Evolutionary conservation across 2,113 vertebrate genomes (phyloP), one percentile per base, ranked within the genome.

Genomic region (Rhadina sibilatrix): DNA sequence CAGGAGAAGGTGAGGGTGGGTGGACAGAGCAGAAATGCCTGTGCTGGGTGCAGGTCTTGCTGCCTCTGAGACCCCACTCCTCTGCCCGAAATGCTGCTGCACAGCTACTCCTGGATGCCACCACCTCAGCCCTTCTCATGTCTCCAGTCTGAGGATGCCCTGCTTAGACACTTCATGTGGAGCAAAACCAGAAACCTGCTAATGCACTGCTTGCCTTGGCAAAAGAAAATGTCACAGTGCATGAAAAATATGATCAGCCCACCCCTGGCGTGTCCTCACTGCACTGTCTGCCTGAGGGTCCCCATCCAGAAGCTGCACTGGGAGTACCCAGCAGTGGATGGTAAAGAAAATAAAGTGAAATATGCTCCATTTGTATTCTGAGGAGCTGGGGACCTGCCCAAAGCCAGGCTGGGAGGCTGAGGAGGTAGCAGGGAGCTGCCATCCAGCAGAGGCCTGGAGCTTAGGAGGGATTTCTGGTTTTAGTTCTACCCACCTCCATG

Each of bases 391-490:
- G 27, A 15, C 42, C 27, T 82, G 81, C 56, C 57, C 92, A 56
- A 12, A 64, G 93, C 30, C 60, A 27, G 86, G 25, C 60, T 50
- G 90, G 66, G 72, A 18, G 42, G 83, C 9, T 2, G 2, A 80
- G 81, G 47, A 7, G 33, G 46, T 8, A 81, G 50, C 70, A 31
- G 79, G 47, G 60, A 61, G 38, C 93, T 53, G 69, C 80, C 21
- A 25, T 2, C 1, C 5, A 89, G 80, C 57, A 87, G 82, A 87
- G 84, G 16, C 37, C 74, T 82, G 81, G 61, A 82, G 96, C 93
- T 95, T 95, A 95, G 91, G 53, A 84, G 66, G 83, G 93, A 95
- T 95, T 95, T 95, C 89, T 84, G 87, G 60, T 46, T 96, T 95
- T 93, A 95, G 79, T 84, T 96, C 93, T 91, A 37, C 74, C 89